Evolutionary conservation across 2,888 invertebrate genomes (phyloP).

Genomic region (Xylota sylvarum): DNA sequence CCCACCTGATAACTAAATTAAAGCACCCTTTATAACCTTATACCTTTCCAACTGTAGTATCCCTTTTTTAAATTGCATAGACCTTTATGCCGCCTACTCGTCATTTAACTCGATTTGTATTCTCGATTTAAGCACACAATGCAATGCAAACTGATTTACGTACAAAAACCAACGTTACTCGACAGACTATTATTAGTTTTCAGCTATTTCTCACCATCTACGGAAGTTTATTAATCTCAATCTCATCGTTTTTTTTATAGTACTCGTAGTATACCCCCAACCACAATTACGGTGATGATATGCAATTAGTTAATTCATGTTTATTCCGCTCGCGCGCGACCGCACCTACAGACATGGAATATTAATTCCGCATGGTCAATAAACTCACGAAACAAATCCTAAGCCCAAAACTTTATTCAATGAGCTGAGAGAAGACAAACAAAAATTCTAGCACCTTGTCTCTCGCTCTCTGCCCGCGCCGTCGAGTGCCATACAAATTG

Average conservation of each 20-base stretch:
- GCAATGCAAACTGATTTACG: not conserved
- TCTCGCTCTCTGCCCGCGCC: not conserved
- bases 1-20: no score
- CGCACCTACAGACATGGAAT: conserved; percentile 27
- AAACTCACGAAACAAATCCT: conserved; percentile 34
- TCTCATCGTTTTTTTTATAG: conserved; percentile 31
- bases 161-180: conserved; percentile 1
- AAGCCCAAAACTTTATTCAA: conserved; percentile 36
- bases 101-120: no score
- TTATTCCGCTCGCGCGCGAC: conserved; percentile 24
- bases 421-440: conserved; percentile 4
- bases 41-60: no score
- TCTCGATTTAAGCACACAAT: not conserved
- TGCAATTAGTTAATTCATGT: conserved; percentile 53
- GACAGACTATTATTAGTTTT: conserved; percentile 37
- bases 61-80: no score
- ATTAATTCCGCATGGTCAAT: conserved; percentile 57
- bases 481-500: no score
- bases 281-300: conserved; percentile 22
- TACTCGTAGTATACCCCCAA: conserved; percentile 4
- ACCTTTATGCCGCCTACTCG: no score
- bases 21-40: no score
- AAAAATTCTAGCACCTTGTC: conserved; percentile 11
- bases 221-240: conserved; percentile 46
- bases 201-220: conserved; percentile 20